Conservation (phyloP, 2,888 invertebrate genomes). For the Mimumesa dahlbomi region DNA sequence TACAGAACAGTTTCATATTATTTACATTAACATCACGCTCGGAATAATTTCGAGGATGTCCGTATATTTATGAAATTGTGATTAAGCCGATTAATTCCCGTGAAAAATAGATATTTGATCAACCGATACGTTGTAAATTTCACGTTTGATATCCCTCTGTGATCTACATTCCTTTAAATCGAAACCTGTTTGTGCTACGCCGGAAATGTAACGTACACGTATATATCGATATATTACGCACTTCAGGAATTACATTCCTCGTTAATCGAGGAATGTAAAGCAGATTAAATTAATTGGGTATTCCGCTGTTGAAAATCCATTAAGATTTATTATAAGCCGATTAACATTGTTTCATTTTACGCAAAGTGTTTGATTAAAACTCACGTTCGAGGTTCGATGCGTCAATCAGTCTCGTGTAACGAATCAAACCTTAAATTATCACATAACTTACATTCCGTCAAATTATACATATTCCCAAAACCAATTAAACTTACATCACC, state of each 20-base stretch:
- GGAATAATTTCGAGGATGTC: conserved; percentile 23
- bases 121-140: conserved; percentile 36
- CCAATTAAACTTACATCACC: too few species aligned
- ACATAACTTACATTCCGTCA: too few species aligned
- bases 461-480: too few species aligned
- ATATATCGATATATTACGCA: conserved; percentile 25
- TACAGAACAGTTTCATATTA: too few species aligned
- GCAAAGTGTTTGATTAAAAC: too few species aligned
- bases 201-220: conserved; percentile 15
- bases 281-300: conserved; percentile 47
- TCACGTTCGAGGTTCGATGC: too few species aligned
- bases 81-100: conserved; percentile 39
- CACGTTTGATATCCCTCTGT: conserved; percentile 16
- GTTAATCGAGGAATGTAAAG: conserved; percentile 40
- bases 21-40: conserved; percentile 1
- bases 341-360: conserved; percentile 42
- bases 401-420: too few species aligned
- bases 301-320: conserved; percentile 34
- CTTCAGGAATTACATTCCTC: conserved; percentile 37
- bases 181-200: conserved; percentile 16
- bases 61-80: background rate
- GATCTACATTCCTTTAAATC: conserved; percentile 18
- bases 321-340: conserved; percentile 41
- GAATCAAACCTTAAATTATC: too few species aligned
- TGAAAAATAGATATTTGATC: conserved; percentile 25